Conservation (phyloP, 1,140 invertebrate species). For the Coelopa frigida region DNA sequence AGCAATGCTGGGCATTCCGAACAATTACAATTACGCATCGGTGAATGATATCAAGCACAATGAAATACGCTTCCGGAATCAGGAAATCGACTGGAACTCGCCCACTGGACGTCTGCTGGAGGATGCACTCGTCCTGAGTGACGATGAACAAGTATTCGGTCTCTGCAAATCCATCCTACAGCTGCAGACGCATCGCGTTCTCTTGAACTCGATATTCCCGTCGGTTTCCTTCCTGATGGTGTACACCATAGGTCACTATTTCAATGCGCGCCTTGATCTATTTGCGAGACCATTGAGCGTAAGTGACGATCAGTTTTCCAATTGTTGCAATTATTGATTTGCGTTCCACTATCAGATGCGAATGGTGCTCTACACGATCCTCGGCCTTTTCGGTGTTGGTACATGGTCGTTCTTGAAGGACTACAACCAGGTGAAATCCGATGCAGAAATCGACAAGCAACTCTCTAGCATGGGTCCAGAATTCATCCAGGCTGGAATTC, state of each 20-base stretch:
- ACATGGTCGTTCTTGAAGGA: constrained; percentile 60
- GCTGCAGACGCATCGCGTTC: constrained; percentile 50
- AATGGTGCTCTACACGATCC: constrained; percentile 50
- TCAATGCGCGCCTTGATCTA: constrained; percentile 52
- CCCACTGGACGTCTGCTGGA: constrained; percentile 54
- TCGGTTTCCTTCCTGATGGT: constrained; percentile 44
- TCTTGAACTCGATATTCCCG: constrained; percentile 49
- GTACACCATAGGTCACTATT: constrained; percentile 47
- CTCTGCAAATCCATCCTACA: constrained; percentile 64
- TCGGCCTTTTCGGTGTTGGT: constrained; percentile 52
- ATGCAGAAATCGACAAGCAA: constrained; percentile 54
- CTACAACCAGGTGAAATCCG: constrained; percentile 52
- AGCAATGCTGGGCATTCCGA: constrained; percentile 56
- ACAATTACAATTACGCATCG: constrained; percentile 51
- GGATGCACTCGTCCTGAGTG: constrained; percentile 59
- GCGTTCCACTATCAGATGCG: constrained; percentile 38
- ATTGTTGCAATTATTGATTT: background rate
- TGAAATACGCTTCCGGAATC: constrained; percentile 49
- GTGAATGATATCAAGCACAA: constrained; percentile 46
- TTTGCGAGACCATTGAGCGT: constrained; percentile 46
- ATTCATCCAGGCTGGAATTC: constrained; percentile 62
- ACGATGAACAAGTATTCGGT: constrained; percentile 69
- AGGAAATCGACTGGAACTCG: constrained; percentile 54
- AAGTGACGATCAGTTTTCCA: background rate
- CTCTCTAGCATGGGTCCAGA: constrained; percentile 50